Evolutionary conservation across 2,888 invertebrate genomes (phyloP), one percentile per base, ranked within the genome.

Genomic region (Ichneumoninae sp.): DNA sequence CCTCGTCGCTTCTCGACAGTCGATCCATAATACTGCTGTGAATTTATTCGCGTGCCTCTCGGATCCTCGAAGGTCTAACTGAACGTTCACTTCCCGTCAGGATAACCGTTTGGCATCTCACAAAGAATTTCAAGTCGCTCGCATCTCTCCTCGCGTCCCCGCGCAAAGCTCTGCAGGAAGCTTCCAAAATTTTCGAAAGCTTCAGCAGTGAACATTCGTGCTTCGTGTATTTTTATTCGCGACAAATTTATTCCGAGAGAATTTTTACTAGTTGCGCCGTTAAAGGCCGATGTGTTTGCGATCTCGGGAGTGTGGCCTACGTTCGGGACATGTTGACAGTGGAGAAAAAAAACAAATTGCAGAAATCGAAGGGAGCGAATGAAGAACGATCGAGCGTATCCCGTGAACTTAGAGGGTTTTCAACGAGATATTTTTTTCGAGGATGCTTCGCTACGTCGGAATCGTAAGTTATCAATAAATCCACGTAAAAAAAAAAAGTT

Each of bases 1-100:
- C 82, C 71, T 82, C 83, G 83, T 87, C 85, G 66, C 85, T 83
- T 86, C 85, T 87, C 60, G 83, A 86, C 69, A 71, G 26, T 78
- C 86, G 81, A 68, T 87, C 85, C 85, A 85, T 73, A 78, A 47
- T 74, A 71, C 70, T 82, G 65, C 8, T 75, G 26, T 30, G 50
- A 60, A 60, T 36, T 66, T 70, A 40, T 33, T 71, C 26, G 26
- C 57, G 44, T 22, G 40, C 60, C 47, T 50, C 36, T 68, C 19
- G 40, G 40, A 69, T 36, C 70, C 7, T 47, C 54, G 70, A 73
- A 80, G 69, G 33, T 80, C 30, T n/a, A 10, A 68, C 69, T 33
- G 76, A 63, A 50, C 10, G 76, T 52, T 44, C 22, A 65, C 33
- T 63, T 75, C 68, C 36, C 22, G 65, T 74, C 36, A 36, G 54